Base-by-base conservation (phyloP, 2,888 invertebrate genomes). In the Arctia plantaginis region DNA sequence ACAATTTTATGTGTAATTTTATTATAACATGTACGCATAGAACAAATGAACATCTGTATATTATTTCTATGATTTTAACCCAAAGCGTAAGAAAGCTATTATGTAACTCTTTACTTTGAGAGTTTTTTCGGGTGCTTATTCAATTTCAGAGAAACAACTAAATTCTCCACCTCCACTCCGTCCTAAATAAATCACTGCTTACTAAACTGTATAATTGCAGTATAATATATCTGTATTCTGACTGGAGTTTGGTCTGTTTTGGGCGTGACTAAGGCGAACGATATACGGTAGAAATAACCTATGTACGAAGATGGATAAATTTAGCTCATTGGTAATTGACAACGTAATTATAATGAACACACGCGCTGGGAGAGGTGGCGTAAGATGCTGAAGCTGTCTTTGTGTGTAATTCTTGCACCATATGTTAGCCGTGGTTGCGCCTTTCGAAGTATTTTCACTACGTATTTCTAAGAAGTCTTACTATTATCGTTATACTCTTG, bases 241-340 rank as follows among this genome's bases (percentile, higher is more conserved):
- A 66, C 51, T 30, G 71, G 20, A 59, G 35, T 73, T 30, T 69
- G 72, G 23, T 51, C 23, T 51, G 44, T 62, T 0, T 12, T 72
- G 75, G 82, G 85, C 73, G 76, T 86, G 86, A 87, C 88, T 87
- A 85, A 85, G 75, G 71, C 75, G 62, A 66, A 68, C 66, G 70
- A 70, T 69, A 74, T 75, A 71, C 77, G 75, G 78, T 78, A 69
- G 72, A 77, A 82, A 77, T 78, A 84, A 73, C 70, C 64, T 74
- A 66, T 73, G 75, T 73, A 79, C 72, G 79, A 77, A 75, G 75
- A 69, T 55, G 76, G 70, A 71, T 84, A 82, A 82, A 84, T 79
- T 82, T 82, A 83, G 85, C 77, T 15, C 55, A 74, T 76, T 79
- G 74, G 83, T 82, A 85, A 82, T 85, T 85, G 76, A 85, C 73